Conservation (phyloP, 2,797 vertebrate genomes). For the Discoglossus pictus region DNA sequence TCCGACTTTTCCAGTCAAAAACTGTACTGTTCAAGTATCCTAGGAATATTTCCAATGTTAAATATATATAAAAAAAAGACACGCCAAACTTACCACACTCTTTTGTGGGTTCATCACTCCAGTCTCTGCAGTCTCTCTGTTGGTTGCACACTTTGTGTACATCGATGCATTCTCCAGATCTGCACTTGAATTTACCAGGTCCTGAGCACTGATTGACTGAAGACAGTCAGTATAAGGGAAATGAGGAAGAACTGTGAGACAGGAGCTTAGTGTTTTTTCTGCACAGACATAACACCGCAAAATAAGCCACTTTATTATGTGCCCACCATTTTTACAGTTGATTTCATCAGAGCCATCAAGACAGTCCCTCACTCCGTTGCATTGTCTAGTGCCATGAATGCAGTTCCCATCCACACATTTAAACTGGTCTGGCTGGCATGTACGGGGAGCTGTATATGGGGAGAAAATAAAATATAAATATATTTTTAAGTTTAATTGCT, state of each 20-base stretch:
- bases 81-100: constrained; percentile 94
- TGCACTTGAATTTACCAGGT: constrained; percentile 93
- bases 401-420: constrained; percentile 92
- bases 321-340: constrained; percentile 85
- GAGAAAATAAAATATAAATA: background rate
- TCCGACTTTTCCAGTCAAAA: too few relatives aligned
- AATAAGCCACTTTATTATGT: constrained; percentile 11
- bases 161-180: constrained; percentile 93
- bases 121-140: constrained; percentile 89
- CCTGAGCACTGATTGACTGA: constrained; percentile 90
- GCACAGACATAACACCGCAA: constrained; percentile 29
- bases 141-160: constrained; percentile 92
- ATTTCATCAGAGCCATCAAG: constrained; percentile 88
- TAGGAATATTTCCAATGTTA: too few relatives aligned
- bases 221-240: constrained; percentile 27
- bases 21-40: too few relatives aligned
- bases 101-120: constrained; percentile 94
- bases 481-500: too few relatives aligned
- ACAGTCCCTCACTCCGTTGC: constrained; percentile 90
- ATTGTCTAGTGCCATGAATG: constrained; percentile 86
- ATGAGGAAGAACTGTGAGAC: constrained; percentile 19
- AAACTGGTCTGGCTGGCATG: constrained; percentile 90
- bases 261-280: background rate
- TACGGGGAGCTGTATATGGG: constrained; percentile 77
- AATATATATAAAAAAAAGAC: too few relatives aligned